phyloP scores from a whole-genome alignment of 2,888 invertebrate species.

The Agrotis segetum region DNA sequence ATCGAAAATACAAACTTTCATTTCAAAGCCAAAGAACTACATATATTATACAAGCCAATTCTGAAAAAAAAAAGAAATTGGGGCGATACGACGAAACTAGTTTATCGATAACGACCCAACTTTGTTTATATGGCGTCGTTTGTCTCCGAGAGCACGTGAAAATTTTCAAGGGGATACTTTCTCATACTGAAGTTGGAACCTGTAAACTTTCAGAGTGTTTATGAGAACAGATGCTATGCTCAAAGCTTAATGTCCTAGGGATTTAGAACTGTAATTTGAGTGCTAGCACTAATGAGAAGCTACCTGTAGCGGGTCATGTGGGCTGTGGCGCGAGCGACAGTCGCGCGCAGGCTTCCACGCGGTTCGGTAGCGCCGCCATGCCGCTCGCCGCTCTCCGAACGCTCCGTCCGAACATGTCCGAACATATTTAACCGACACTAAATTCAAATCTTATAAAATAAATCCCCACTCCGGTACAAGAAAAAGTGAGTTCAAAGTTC shows the following conservation, averaged over 20 bases:
- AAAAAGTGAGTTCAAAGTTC: conserved; percentile 56
- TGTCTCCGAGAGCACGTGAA: not conserved
- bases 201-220: conserved; percentile 44
- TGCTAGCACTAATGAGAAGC: conserved; percentile 80
- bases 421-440: conserved; percentile 66
- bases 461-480: conserved; percentile 35
- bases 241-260: conserved; percentile 71
- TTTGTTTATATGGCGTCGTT: not conserved
- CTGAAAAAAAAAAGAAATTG: not conserved
- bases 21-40: not conserved
- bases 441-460: conserved; percentile 57
- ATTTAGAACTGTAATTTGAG: conserved; percentile 78
- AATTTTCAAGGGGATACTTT: conserved; percentile 16
- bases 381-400: conserved; percentile 75
- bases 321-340: conserved; percentile 81
- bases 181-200: not conserved
- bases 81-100: not conserved
- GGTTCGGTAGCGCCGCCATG: conserved; percentile 84
- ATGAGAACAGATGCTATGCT: conserved; percentile 69
- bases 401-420: conserved; percentile 76
- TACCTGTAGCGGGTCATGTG: conserved; percentile 88
- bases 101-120: conserved; percentile 24
- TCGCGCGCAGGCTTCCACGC: conserved; percentile 90
- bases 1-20: not conserved
- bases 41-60: not conserved